Evolutionary conservation across 2,113 vertebrate genomes (phyloP).

Genomic region (Varanus salvator): DNA sequence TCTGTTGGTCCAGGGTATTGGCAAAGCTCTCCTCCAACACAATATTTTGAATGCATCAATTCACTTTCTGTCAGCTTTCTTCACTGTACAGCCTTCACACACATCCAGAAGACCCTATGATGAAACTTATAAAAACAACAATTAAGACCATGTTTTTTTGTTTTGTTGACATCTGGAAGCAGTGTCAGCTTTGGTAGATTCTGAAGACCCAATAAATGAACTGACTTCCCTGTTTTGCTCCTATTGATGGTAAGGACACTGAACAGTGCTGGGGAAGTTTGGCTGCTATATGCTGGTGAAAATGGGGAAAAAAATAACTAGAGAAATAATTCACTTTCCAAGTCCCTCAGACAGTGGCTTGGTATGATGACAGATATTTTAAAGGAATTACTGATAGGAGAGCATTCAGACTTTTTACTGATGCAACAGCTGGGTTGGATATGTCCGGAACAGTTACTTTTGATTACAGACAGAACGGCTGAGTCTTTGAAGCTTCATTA

Average conservation of each 20-base stretch:
- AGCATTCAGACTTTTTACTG: slow-evolving; percentile 63
- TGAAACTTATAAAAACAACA: not conserved
- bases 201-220: not conserved
- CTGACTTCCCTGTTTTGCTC: not conserved
- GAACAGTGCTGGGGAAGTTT: not conserved
- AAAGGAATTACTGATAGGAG: slow-evolving; percentile 71
- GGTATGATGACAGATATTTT: slow-evolving; percentile 71
- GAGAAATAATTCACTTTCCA: slow-evolving; percentile 47
- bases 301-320: slow-evolving; percentile 49
- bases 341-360: slow-evolving; percentile 56
- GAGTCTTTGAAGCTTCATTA: slow-evolving; percentile 69
- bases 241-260: not conserved
- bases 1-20: too few species aligned
- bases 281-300: slow-evolving; percentile 14
- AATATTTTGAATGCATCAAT: too few species aligned
- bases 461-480: slow-evolving; percentile 74
- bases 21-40: too few species aligned
- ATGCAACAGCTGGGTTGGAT: slow-evolving; percentile 66
- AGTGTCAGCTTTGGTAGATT: not conserved
- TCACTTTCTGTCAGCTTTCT: too few species aligned
- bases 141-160: not conserved
- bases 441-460: slow-evolving; percentile 71
- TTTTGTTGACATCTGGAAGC: not conserved
- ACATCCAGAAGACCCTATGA: not conserved
- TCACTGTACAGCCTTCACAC: too few species aligned